Evolutionary conservation across 2,888 invertebrate genomes (phyloP), one percentile per base, ranked within the genome.

Genomic region (Aquatica leii): DNA sequence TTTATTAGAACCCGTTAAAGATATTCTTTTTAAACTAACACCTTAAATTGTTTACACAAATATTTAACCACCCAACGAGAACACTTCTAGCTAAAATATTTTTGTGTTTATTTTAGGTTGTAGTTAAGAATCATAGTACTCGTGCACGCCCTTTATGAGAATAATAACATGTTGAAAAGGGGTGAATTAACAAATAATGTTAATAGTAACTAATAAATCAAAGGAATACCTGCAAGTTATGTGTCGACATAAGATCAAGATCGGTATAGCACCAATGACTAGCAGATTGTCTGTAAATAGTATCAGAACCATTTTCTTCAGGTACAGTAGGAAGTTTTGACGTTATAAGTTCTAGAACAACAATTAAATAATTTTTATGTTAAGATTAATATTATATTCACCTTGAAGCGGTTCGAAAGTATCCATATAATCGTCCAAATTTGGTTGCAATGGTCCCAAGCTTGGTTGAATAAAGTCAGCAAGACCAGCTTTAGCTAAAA

Each of bases 391-490:
- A 17, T 41, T 31, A 21, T n/a, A 52, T 66, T 77, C 83, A 92
- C 92, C 93, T 83, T 91, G 92, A 69, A 93, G 84, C 5, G 93
- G 94, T 82, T 94, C 91, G 80, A 94, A 85, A 67, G 92, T 92
- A 77, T 95, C 95, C 93, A 95, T 95, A 82, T 94, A 94, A 83
- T 96, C 96, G 78, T 97, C 96, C 76, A 98, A 87, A 83, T 95
- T 96, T 69, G 99, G 98, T 83, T 99, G 98, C 65, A 99, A 84
- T 57, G 98, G 97, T 40, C 97, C 93, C 77, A 99, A 88, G 79
- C 97, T 97, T 55, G 99, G 99, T 84, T 99, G 99, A 81, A 99
- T 97, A 78, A 98, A 95, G 84, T 99, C 97, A 51, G 97, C 95
- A 78, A 94, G 86, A 76, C 92, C 92, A 57, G 94, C 93, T 80